A percentile compares a stretch with the other conserved stretches of the same genome.
Conservation (phyloP, 2,797 vertebrate genomes). For the Martes flavigula region DNA sequence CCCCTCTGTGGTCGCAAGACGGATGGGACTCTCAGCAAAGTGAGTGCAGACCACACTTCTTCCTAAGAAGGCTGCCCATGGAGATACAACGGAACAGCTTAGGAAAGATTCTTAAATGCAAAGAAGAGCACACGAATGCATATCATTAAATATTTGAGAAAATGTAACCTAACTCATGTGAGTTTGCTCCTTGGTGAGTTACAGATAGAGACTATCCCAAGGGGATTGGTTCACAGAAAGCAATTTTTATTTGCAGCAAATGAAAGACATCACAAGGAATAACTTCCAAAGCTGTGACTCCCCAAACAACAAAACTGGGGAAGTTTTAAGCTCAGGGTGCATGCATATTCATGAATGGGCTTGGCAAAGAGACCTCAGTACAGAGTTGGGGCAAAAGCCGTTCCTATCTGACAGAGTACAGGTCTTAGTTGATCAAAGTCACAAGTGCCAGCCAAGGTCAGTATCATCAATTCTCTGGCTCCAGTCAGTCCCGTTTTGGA, state of each 20-base stretch:
- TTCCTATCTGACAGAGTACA: not conserved
- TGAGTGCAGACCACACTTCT: not conserved
- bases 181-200: not conserved
- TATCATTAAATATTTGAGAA: not conserved
- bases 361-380: not conserved
- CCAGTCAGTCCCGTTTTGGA: not conserved
- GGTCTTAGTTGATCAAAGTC: not conserved
- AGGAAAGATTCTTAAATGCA: not conserved
- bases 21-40: not conserved
- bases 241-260: not conserved
- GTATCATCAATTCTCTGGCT: not conserved
- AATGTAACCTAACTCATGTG: not conserved
- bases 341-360: not conserved
- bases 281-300: not conserved
- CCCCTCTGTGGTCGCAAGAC: no score
- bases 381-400: not conserved
- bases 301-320: not conserved
- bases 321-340: not conserved
- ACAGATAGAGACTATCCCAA: not conserved
- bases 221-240: not conserved
- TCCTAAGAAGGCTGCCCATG: not conserved
- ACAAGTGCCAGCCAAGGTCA: not conserved
- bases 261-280: not conserved
- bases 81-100: not conserved
- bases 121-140: not conserved